These are phyloP conservation scores for Platycercus adscitus DNA, from an alignment of 2,113 vertebrate species.

Conservation along the genomic window DNA sequence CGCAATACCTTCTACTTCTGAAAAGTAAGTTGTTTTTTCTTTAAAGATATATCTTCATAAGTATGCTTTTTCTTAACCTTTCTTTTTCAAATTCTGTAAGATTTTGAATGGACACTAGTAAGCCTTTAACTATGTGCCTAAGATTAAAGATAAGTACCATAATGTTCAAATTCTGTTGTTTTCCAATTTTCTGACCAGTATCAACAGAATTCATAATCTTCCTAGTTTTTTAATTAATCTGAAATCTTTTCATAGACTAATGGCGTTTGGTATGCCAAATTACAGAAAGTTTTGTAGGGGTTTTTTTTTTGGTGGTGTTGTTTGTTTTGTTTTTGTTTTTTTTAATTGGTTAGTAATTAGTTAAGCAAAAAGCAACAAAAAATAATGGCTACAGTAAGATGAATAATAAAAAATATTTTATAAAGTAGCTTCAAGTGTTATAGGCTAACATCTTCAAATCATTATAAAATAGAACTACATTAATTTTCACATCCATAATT, in stretches of 20 bases:
- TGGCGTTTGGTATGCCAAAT: background rate
- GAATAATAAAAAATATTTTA: background rate
- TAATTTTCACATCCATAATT: background rate
- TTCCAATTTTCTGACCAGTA: background rate
- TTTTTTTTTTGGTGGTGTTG: too few species aligned
- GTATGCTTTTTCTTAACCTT: background rate
- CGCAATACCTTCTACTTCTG: background rate
- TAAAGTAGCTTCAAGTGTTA: background rate
- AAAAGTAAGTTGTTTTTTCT: background rate
- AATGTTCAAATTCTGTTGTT: background rate
- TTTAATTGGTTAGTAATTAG: background rate
- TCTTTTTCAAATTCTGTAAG: background rate
- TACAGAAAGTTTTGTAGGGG: background rate
- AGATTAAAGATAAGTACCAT: background rate
- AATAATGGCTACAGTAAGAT: background rate
- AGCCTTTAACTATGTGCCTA: background rate
- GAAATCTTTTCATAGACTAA: background rate
- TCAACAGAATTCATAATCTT: background rate
- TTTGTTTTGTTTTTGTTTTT: background rate
- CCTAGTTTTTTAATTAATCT: background rate
- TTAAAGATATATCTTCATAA: background rate
- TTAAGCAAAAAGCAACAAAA: accelerated
- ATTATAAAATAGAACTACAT: background rate
- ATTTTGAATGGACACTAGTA: background rate
- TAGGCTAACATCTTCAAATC: background rate